These are phyloP conservation scores for Calameuta filiformis DNA, from an alignment of 2,888 invertebrate species.

Conservation along the genomic window DNA sequence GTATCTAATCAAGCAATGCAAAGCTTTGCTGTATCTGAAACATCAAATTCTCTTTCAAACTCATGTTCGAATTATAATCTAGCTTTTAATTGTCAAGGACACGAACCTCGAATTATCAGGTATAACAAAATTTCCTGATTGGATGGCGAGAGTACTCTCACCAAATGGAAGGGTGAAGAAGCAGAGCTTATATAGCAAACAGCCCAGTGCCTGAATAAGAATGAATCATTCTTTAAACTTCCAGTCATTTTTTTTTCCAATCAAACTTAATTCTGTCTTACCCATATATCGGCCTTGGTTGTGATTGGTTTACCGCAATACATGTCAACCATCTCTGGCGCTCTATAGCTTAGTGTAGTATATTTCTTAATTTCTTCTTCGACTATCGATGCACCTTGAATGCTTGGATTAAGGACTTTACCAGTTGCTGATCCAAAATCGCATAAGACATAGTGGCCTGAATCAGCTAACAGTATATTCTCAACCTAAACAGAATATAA, in stretches of 20 bases:
- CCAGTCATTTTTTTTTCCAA: not conserved
- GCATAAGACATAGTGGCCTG: constrained; percentile 86
- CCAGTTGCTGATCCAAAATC: constrained; percentile 96
- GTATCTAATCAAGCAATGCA: constrained; percentile 68
- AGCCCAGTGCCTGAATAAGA: constrained; percentile 80
- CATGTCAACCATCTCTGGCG: constrained; percentile 95
- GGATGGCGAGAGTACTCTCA: constrained; percentile 92
- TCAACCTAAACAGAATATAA: constrained; percentile 74
- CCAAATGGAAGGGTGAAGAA: constrained; percentile 92
- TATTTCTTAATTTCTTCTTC: constrained; percentile 89
- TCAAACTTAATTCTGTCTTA: constrained; percentile 51
- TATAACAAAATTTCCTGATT: constrained; percentile 87
- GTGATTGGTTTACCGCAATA: constrained; percentile 86
- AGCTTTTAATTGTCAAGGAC: not conserved
- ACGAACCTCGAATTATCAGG: constrained; percentile 81
- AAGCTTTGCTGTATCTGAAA: constrained; percentile 56
- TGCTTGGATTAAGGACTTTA: constrained; percentile 76
- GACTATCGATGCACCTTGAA: constrained; percentile 76
- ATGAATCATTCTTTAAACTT: not conserved
- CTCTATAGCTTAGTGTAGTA: constrained; percentile 88
- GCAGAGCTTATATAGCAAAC: constrained; percentile 88
- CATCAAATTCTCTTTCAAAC: constrained; percentile 59
- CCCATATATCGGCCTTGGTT: constrained; percentile 91
- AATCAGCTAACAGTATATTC: constrained; percentile 85
- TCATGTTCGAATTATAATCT: not conserved